Evolutionary conservation across 2,797 vertebrate genomes (phyloP).

Genomic region (Eulemur mongoz): DNA sequence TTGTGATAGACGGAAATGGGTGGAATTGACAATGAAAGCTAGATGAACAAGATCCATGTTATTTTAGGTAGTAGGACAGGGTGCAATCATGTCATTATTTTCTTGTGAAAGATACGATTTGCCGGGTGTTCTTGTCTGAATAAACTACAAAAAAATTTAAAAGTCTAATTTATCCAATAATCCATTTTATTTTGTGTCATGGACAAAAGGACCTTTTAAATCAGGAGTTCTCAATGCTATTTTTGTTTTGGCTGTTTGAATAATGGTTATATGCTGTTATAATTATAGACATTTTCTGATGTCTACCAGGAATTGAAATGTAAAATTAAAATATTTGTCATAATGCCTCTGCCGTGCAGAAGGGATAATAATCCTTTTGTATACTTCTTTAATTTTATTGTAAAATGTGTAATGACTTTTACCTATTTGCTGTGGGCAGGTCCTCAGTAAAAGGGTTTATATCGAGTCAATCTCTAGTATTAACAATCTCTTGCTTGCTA

Average conservation of each 20-base stretch:
- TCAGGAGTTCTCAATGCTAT: slow-evolving; percentile 62
- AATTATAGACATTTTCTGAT: slow-evolving; percentile 84
- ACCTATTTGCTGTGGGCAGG: slow-evolving; percentile 83
- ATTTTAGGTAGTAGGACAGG: not conserved
- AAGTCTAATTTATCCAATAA: not conserved
- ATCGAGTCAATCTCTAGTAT: slow-evolving; percentile 78
- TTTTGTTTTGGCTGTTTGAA: slow-evolving; percentile 78
- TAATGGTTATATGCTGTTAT: slow-evolving; percentile 79
- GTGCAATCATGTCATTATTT: not conserved
- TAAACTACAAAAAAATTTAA: slow-evolving; percentile 3
- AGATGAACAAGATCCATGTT: not conserved
- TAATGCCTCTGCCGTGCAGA: slow-evolving; percentile 88
- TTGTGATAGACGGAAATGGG: not conserved
- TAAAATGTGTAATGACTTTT: slow-evolving; percentile 84
- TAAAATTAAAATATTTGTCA: slow-evolving; percentile 85
- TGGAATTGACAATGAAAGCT: not conserved
- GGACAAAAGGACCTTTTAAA: slow-evolving; percentile 64
- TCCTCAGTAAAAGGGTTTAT: slow-evolving; percentile 79
- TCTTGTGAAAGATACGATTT: slow-evolving; percentile 38
- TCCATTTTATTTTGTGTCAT: slow-evolving; percentile 63
- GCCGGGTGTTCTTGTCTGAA: slow-evolving; percentile 47
- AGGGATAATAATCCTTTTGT: slow-evolving; percentile 81
- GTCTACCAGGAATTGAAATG: slow-evolving; percentile 80
- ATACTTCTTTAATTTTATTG: slow-evolving; percentile 83
- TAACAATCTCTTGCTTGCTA: slow-evolving; percentile 83